These are phyloP conservation scores for Xylocampa areola DNA, from an alignment of 2,888 invertebrate genomes.

Conservation along the genomic window DNA sequence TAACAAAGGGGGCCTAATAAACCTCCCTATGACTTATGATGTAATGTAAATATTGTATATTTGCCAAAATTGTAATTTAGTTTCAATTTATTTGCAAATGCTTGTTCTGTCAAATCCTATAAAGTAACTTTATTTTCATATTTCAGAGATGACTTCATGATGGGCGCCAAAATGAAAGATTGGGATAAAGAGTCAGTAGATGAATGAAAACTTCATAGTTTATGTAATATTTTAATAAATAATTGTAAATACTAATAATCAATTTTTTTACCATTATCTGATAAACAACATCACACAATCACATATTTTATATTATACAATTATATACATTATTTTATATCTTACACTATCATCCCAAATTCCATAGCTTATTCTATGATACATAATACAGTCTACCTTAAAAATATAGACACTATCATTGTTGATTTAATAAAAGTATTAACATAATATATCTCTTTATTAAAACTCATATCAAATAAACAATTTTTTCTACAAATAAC, in stretches of 20 bases:
- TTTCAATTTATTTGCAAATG: no score
- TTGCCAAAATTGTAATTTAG: no score
- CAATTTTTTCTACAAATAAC: no score
- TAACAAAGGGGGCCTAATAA: no score
- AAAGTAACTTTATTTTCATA: conserved; percentile 73
- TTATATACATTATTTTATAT: conserved; percentile 32
- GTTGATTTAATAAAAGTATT: no score
- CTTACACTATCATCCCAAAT: background rate
- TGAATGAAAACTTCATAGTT: conserved; percentile 69
- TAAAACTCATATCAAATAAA: no score
- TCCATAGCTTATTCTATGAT: background rate
- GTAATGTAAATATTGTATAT: no score
- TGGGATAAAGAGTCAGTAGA: conserved; percentile 94
- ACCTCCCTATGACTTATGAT: no score
- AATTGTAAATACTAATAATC: conserved; percentile 44
- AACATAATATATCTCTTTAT: no score
- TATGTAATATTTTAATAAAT: conserved; percentile 49
- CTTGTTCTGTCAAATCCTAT: no score
- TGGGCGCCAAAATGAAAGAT: conserved; percentile 96
- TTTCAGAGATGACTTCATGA: conserved; percentile 95
- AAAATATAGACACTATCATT: no score
- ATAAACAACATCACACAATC: background rate
- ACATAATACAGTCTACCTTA: no score
- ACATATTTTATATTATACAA: conserved; percentile 12
- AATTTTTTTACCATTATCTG: conserved; percentile 16